Conservation (phyloP, 2,797 vertebrate genomes). For the Astyanax mexicanus region DNA sequence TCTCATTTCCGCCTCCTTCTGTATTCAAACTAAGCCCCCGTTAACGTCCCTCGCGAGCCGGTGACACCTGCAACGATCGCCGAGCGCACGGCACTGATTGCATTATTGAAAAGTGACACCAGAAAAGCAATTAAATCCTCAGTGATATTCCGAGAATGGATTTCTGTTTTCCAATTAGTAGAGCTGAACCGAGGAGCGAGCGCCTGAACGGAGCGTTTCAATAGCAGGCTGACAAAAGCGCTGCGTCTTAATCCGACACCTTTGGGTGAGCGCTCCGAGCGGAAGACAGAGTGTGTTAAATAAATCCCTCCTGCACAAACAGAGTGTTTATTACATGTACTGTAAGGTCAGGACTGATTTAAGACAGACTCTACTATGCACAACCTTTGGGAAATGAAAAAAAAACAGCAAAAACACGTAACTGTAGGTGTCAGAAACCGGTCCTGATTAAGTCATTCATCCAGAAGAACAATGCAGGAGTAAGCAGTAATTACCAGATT, state of each 20-base stretch:
- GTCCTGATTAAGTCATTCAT: not conserved
- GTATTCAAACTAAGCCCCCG: not conserved
- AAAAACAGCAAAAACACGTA: not conserved
- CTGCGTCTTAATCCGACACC: not conserved
- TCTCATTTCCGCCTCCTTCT: too few relatives aligned
- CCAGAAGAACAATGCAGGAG: not conserved
- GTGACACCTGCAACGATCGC: not conserved
- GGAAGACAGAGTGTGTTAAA: conserved; percentile 7
- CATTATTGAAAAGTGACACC: conserved; percentile 18
- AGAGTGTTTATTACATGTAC: not conserved
- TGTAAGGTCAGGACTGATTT: not conserved
- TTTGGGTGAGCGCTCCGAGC: conserved; percentile 4
- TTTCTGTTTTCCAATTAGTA: conserved; percentile 55
- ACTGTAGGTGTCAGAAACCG: not conserved
- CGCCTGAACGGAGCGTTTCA: conserved; percentile 46
- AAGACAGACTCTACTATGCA: not conserved
- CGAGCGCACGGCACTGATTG: not conserved
- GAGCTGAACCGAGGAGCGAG: conserved; percentile 29
- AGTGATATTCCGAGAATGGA: conserved; percentile 43
- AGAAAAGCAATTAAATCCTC: conserved; percentile 53
- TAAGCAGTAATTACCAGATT: not conserved
- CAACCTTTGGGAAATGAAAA: too few relatives aligned
- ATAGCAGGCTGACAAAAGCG: conserved; percentile 29
- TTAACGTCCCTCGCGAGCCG: too few relatives aligned
- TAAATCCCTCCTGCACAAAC: not conserved